These are phyloP conservation scores for Mustela nigripes DNA, from an alignment of 2,113 vertebrate species.

Conservation along the genomic window DNA sequence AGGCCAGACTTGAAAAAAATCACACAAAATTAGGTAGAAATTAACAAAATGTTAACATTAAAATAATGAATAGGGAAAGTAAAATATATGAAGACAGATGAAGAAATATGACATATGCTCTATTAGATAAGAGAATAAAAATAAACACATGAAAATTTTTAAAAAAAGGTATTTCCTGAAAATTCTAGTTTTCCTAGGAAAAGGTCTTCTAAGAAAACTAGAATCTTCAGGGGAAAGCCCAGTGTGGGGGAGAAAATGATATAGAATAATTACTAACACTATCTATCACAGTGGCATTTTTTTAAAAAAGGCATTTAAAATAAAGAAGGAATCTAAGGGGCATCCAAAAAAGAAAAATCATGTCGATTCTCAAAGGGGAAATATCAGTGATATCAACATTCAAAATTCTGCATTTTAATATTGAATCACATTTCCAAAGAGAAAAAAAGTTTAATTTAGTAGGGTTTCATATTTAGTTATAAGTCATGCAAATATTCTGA, in stretches of 20 bases:
- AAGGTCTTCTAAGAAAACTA: not conserved
- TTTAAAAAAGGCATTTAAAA: not conserved
- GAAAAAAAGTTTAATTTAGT: not conserved
- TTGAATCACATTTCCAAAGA: not conserved
- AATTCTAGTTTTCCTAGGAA: not conserved
- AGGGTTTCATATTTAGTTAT: not conserved
- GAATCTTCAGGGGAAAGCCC: not conserved
- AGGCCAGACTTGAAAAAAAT: not conserved
- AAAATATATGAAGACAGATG: not conserved
- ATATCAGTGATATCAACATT: not conserved
- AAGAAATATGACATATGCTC: not conserved
- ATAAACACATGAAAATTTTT: not conserved
- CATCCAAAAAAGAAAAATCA: slow-evolving; percentile 15
- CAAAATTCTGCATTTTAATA: not conserved
- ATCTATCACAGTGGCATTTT: not conserved
- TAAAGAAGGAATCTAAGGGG: not conserved
- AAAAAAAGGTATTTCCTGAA: not conserved
- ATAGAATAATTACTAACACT: not conserved
- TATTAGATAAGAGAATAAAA: not conserved
- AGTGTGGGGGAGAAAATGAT: not conserved
- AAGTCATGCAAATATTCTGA: not conserved
- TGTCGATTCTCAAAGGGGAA: not conserved
- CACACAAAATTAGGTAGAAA: not conserved
- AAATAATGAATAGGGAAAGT: not conserved
- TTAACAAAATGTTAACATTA: not conserved